Evolutionary conservation across 2,888 invertebrate species (phyloP).

Genomic region (Sphecodes monilicornis): DNA sequence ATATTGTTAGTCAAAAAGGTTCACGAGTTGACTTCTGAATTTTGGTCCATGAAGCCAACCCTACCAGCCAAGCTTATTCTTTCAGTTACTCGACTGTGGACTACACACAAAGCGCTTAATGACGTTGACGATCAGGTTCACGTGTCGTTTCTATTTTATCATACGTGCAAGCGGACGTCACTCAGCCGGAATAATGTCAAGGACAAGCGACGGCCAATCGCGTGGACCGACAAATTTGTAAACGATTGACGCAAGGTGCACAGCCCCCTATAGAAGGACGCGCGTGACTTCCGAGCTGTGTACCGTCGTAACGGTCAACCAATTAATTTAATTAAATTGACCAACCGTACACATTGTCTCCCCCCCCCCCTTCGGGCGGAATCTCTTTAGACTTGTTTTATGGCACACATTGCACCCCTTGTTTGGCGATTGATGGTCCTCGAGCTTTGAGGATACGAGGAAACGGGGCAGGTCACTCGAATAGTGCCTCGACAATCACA

Average conservation of each 20-base stretch:
- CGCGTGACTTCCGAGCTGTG: conserved; percentile 19
- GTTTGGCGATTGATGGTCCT: not conserved
- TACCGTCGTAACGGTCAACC: conserved; percentile 13
- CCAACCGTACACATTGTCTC: not conserved
- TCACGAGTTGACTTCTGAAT: too few relatives aligned
- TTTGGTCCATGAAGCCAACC: not conserved
- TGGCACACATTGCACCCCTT: not conserved
- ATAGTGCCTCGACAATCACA: not conserved
- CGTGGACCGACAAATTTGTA: conserved; percentile 49
- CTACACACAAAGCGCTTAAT: not conserved
- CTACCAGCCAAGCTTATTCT: not conserved
- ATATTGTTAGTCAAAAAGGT: too few relatives aligned
- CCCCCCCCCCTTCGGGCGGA: not conserved
- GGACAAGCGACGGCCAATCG: conserved; percentile 40
- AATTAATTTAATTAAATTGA: conserved; percentile 21
- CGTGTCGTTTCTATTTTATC: conserved; percentile 32
- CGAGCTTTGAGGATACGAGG: not conserved
- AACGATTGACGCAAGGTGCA: conserved; percentile 47
- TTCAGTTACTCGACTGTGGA: not conserved
- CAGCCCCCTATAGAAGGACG: conserved; percentile 18
- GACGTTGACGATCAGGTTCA: not conserved
- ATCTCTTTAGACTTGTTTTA: conserved; percentile 2
- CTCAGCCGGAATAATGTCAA: conserved; percentile 49
- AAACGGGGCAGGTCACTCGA: not conserved
- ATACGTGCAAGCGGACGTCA: conserved; percentile 36